Evolutionary conservation across 2,888 invertebrate genomes (phyloP), one percentile per base, ranked within the genome.

Genomic region (Tachina grossa): DNA sequence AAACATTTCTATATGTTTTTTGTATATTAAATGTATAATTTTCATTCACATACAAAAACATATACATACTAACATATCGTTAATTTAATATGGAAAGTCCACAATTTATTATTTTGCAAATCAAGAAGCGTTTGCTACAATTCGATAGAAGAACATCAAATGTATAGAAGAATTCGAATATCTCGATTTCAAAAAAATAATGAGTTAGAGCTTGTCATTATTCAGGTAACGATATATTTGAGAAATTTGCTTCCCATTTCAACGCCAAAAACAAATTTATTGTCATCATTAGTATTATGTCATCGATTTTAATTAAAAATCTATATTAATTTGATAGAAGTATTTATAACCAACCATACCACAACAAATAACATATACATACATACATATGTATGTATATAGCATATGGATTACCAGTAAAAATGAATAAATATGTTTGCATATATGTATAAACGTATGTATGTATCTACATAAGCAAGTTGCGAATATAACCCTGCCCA

Each of bases 291-390:
- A 91, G 90, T 89, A 90, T 91, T 91, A 89, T 91, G 91, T 91
- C 91, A 91, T 91, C 90, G 91, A 90, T 90, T 91, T 91, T 91
- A 91, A 91, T 91, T 91, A 91, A 91, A 91, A 90, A 90, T 90
- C 90, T 87, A 82, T 85, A 82, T 71, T 49, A 78, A 78, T 75
- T 75, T 71, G 69, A 59, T 71, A 59, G 71, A 76, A 59, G 43
- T 47, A 76, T 84, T 63, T 49, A 75, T 78, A 68, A 19, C 14
- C 49, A 49, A 41, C 14, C 66, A 66, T 14, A 19, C 57, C 19
- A 19, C 13, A 6, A 10, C 13, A 63, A 13, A 61, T 14, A 6
- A 55, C 22, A 55, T 19, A 68, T 13, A 6, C 2, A 31, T 31
- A 31, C 6, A 31, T 31, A 31, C 6, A 22, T 55, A 16, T 4